phyloP scores from a whole-genome alignment of 1,140 invertebrate genomes.

The Prorops nasuta region DNA sequence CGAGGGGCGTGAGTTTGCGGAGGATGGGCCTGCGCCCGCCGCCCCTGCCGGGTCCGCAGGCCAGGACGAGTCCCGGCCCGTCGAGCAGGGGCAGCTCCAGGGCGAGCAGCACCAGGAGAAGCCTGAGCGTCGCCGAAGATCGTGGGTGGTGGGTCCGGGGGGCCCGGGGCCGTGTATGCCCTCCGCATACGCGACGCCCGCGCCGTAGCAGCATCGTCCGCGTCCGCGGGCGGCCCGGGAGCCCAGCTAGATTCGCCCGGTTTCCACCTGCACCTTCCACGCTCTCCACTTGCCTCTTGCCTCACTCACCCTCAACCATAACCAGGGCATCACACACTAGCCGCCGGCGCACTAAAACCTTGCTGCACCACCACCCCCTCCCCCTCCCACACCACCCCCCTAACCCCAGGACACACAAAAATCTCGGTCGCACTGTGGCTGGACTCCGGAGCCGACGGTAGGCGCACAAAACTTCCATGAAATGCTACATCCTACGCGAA shows the following conservation, averaged over 20 bases:
- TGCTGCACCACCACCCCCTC: constrained; percentile 14
- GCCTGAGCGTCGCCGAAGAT: constrained; percentile 32
- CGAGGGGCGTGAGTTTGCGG: constrained; percentile 84
- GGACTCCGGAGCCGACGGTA: too few relatives aligned
- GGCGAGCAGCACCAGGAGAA: constrained; percentile 45
- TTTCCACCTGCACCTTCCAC: constrained; percentile 21
- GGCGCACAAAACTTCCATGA: too few relatives aligned
- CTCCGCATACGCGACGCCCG: too few relatives aligned
- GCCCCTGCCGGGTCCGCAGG: constrained; percentile 87
- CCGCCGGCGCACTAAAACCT: not conserved
- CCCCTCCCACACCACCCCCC: too few relatives aligned
- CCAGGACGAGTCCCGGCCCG: constrained; percentile 45
- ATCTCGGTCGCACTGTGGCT: too few relatives aligned
- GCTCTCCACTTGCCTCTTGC: constrained; percentile 43
- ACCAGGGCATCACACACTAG: constrained; percentile 50
- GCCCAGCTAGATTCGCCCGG: too few relatives aligned
- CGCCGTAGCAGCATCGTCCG: too few relatives aligned
- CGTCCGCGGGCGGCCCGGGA: too few relatives aligned
- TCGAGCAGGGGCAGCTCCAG: constrained; percentile 45
- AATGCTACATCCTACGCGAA: too few relatives aligned
- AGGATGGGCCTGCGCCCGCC: constrained; percentile 69
- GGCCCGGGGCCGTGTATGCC: constrained; percentile 24
- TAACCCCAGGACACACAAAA: too few relatives aligned
- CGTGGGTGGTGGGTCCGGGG: constrained; percentile 16
- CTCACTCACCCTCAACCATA: constrained; percentile 51